Base-by-base conservation (phyloP, 2,888 invertebrate genomes). In the Drymonia ruficornis region DNA sequence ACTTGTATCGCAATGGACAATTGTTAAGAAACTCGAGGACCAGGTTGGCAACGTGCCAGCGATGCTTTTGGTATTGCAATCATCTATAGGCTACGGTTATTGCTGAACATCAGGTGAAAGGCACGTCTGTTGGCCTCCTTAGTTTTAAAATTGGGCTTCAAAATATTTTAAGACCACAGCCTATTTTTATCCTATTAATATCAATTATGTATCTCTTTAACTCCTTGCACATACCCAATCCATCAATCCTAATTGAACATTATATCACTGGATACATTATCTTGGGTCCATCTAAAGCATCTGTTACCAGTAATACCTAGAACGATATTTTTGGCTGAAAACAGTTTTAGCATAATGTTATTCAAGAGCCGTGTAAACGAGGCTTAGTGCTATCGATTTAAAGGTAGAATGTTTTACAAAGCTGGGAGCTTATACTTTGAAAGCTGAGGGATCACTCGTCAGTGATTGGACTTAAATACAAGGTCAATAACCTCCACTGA, bases 291-390 rank as follows among this genome's bases (percentile, higher is more conserved):
- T 36, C n/a, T n/a, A 5, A n/a, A n/a, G n/a, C 36, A 36, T 36
- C 36, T 36, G 36, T 36, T 36, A 36, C 36, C 2, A 7, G 11
- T 34, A 36, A 13, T 13, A 36, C 36, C 40, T 40, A 40, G 18
- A 13, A 4, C 18, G 9, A 43, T 43, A 43, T 43, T 43, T 43
- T 19, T 19, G 9, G 18, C 19, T 11, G 16, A 15, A 23, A 43
- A 43, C 16, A 19, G 43, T 19, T 19, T 43, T 43, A 43, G 13
- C 43, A 43, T 18, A 43, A 43, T 43, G 19, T 8, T 43, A 43
- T 43, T 43, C 43, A 13, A 19, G 19, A 12, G 19, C 19, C 19
- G 12, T 23, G 13, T 19, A 13, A 43, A 19, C 43, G 8, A 15
- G 40, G 40, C 40, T 40, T 16, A 40, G 15, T 16, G 15, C 9